Conservation (phyloP, 2,797 vertebrate species). For the Meriones psammophilus region DNA sequence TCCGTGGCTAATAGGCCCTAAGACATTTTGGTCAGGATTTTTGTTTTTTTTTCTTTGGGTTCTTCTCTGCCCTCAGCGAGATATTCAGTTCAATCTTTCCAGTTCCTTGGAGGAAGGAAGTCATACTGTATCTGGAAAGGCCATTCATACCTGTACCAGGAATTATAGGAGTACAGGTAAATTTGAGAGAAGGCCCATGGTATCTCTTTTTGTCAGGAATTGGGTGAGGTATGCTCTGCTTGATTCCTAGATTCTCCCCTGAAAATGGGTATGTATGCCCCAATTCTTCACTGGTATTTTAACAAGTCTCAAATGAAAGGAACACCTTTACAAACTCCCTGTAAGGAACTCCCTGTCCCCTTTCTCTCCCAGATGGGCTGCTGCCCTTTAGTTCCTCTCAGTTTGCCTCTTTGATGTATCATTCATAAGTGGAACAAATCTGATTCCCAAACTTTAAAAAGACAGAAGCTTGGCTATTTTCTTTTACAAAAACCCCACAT, state of each 20-base stretch:
- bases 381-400: not conserved
- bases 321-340: no score
- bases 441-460: not conserved
- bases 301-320: not conserved
- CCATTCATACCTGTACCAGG: not conserved
- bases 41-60: not conserved
- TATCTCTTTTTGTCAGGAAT: not conserved
- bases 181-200: not conserved
- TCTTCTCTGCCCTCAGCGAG: not conserved
- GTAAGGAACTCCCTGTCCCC: no score
- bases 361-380: not conserved
- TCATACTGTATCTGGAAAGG: not conserved
- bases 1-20: not conserved
- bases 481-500: not conserved
- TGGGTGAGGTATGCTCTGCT: no score
- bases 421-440: not conserved
- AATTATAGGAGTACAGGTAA: not conserved
- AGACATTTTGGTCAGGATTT: not conserved
- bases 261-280: not conserved
- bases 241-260: not conserved
- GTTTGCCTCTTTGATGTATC: not conserved
- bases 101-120: not conserved
- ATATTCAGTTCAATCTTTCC: not conserved
- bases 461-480: not conserved
- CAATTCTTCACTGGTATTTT: not conserved